Evolutionary conservation across 2,888 invertebrate species (phyloP).

Genomic region (Dasysyrphus albostriatus): DNA sequence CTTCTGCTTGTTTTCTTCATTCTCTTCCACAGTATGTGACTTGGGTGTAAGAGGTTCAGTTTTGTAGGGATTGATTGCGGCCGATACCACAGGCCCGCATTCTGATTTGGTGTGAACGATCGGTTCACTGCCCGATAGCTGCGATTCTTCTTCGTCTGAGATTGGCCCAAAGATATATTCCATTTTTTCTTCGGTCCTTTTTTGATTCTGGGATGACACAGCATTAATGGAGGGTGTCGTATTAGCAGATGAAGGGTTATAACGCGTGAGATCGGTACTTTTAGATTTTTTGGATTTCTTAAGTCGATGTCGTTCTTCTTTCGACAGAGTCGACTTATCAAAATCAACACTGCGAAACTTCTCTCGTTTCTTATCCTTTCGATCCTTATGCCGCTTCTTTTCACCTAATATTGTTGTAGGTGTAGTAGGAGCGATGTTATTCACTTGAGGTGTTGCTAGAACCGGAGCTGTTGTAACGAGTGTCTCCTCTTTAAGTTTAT

Average conservation of each 20-base stretch:
- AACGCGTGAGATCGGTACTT: slow-evolving; percentile 79
- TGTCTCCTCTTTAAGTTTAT: slow-evolving; percentile 84
- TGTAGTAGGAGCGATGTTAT: slow-evolving; percentile 52
- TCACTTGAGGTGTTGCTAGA: slow-evolving; percentile 32
- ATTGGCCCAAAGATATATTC: slow-evolving; percentile 95
- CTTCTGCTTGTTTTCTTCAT: slow-evolving; percentile 80
- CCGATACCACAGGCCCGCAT: slow-evolving; percentile 82
- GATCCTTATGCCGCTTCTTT: slow-evolving; percentile 83
- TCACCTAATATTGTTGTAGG: slow-evolving; percentile 78
- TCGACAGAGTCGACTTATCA: slow-evolving; percentile 80
- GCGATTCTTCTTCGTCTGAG: slow-evolving; percentile 88
- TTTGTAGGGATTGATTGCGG: slow-evolving; percentile 83
- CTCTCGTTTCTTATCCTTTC: slow-evolving; percentile 83
- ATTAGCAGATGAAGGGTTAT: slow-evolving; percentile 26
- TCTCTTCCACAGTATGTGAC: slow-evolving; percentile 80
- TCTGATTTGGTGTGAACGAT: slow-evolving; percentile 55
- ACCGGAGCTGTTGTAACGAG: slow-evolving; percentile 23
- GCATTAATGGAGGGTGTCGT: slow-evolving; percentile 68
- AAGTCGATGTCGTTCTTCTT: slow-evolving; percentile 84
- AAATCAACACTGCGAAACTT: slow-evolving; percentile 79
- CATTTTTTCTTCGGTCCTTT: slow-evolving; percentile 90
- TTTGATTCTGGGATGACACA: slow-evolving; percentile 54
- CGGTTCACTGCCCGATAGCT: slow-evolving; percentile 79
- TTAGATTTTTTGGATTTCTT: slow-evolving; percentile 86
- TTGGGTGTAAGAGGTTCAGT: slow-evolving; percentile 81